These are phyloP conservation scores for Arrhamphus sclerolepis DNA, from an alignment of 2,797 vertebrate species.

Conservation along the genomic window DNA sequence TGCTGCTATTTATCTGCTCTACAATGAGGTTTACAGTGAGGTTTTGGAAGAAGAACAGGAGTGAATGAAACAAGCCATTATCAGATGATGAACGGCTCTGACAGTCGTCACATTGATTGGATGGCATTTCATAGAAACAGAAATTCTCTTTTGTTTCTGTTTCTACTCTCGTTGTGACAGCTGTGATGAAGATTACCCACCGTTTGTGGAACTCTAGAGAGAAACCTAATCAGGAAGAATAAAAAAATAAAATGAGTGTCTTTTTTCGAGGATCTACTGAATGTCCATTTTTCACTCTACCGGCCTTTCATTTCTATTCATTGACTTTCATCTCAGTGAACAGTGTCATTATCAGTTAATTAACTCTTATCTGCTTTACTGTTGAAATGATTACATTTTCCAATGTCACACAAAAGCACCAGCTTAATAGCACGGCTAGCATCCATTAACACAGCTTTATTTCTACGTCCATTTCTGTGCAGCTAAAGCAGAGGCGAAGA, in stretches of 20 bases:
- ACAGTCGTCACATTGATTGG: slow-evolving; percentile 43
- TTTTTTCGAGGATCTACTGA: slow-evolving; percentile 51
- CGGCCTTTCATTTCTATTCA: slow-evolving; percentile 53
- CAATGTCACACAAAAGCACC: slow-evolving; percentile 51
- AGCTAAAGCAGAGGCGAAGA: slow-evolving; percentile 18
- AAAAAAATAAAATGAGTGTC: slow-evolving; percentile 64
- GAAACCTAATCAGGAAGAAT: slow-evolving; percentile 62
- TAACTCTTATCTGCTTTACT: slow-evolving; percentile 69
- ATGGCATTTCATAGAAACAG: slow-evolving; percentile 42
- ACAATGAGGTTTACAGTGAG: slow-evolving; percentile 14
- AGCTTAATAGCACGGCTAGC: slow-evolving; percentile 33
- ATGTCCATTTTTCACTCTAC: slow-evolving; percentile 57
- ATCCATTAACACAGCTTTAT: slow-evolving; percentile 43
- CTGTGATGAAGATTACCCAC: slow-evolving; percentile 50
- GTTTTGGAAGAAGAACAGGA: slow-evolving; percentile 22
- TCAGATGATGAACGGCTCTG: slow-evolving; percentile 42
- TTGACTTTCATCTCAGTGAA: slow-evolving; percentile 62
- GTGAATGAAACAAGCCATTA: slow-evolving; percentile 55
- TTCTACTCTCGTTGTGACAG: slow-evolving; percentile 46
- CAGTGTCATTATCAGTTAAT: slow-evolving; percentile 76
- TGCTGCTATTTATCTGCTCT: slow-evolving; percentile 44
- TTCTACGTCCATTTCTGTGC: slow-evolving; percentile 23
- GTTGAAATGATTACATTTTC: slow-evolving; percentile 63
- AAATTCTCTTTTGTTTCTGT: slow-evolving; percentile 32
- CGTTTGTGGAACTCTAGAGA: slow-evolving; percentile 30